These are phyloP conservation scores for Chymomyza fuscimana DNA, from an alignment of 2,888 invertebrate species.

Conservation along the genomic window DNA sequence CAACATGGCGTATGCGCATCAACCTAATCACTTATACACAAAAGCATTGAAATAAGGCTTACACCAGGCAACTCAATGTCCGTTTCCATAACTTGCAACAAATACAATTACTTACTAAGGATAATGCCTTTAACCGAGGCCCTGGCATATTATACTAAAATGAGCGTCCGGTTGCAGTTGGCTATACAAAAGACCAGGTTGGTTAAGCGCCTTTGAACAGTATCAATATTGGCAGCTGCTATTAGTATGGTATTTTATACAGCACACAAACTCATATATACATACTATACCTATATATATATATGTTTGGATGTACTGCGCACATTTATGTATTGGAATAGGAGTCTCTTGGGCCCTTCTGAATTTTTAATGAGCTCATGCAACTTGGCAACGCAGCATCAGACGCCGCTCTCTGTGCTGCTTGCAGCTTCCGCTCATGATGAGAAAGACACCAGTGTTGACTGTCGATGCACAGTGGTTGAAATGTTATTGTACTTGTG, in stretches of 20 bases:
- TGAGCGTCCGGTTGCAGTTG: conserved; percentile 1
- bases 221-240: conserved; percentile 60
- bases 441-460: neutral
- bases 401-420: conserved; percentile 46
- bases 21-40: neutral
- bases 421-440: neutral
- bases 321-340: neutral
- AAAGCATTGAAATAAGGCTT: neutral
- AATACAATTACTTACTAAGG: neutral
- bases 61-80: neutral
- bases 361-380: conserved; percentile 69
- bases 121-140: neutral
- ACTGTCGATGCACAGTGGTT: neutral
- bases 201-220: conserved; percentile 18
- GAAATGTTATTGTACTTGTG: neutral
- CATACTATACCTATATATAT: conserved; percentile 16
- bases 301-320: conserved; percentile 1
- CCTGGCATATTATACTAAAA: neutral
- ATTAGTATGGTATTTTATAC: conserved; percentile 63
- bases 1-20: neutral
- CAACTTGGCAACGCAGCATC: conserved; percentile 60
- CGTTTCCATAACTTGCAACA: neutral
- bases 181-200: neutral
- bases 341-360: conserved; percentile 16
- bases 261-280: conserved; percentile 42